These are phyloP conservation scores for Pocillopora grandis DNA, from an alignment of 92 coral and sea anemone genomes.

Conservation along the genomic window DNA sequence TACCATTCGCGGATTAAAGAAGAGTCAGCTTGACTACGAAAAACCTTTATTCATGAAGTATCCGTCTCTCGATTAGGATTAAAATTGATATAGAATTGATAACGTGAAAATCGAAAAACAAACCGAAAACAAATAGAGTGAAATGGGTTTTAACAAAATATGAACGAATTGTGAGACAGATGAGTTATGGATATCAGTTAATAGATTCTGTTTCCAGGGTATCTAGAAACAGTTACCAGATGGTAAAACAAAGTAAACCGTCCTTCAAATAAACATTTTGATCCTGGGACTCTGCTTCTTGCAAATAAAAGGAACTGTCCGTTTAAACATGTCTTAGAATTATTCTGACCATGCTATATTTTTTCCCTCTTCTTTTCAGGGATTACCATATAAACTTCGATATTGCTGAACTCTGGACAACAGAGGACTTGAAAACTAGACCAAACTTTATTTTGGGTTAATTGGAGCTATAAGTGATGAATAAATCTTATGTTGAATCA, in stretches of 20 bases:
- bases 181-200: too few species aligned
- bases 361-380: constrained; percentile 8
- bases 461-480: constrained; percentile 45
- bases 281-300: neutral
- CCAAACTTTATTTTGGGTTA: constrained; percentile 46
- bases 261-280: neutral
- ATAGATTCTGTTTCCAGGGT: too few species aligned
- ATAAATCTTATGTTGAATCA: constrained; percentile 45
- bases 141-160: too few species aligned
- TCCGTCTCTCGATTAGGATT: too few species aligned
- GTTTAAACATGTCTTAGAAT: neutral
- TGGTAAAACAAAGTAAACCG: neutral
- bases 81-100: too few species aligned
- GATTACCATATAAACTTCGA: constrained; percentile 29
- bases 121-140: too few species aligned
- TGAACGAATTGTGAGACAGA: too few species aligned
- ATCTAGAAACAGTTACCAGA: neutral
- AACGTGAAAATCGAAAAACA: too few species aligned
- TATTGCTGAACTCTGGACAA: constrained; percentile 27
- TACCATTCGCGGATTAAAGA: too few species aligned
- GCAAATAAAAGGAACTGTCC: neutral
- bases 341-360: neutral
- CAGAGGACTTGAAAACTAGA: constrained; percentile 46
- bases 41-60: too few species aligned
- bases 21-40: too few species aligned